Conservation (phyloP, 2,888 invertebrate species). For the Vesta saturnalis region DNA sequence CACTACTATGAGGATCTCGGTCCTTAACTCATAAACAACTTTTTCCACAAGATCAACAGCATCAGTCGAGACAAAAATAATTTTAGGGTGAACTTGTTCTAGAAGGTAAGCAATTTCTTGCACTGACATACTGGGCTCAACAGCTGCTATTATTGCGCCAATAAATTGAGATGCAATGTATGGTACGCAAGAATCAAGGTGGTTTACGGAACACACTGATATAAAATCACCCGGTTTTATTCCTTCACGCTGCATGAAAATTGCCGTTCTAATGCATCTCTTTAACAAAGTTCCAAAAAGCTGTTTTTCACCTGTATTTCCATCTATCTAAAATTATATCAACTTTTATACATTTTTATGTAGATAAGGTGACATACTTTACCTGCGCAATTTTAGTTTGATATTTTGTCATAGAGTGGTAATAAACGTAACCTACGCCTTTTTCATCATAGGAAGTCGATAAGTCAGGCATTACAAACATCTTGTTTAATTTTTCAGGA, state of each 20-base stretch:
- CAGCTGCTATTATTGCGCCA: background rate
- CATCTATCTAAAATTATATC: constrained; percentile 19
- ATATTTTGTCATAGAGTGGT: background rate
- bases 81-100: background rate
- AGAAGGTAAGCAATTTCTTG: background rate
- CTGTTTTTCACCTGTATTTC: constrained; percentile 45
- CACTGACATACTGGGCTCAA: background rate
- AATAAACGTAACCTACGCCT: background rate
- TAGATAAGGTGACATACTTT: too few species aligned
- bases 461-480: too few species aligned
- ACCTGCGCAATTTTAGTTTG: background rate
- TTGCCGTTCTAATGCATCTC: constrained; percentile 39
- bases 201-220: background rate
- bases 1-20: background rate
- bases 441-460: background rate
- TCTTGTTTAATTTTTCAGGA: too few species aligned
- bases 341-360: background rate
- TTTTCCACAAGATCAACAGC: background rate
- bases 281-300: constrained; percentile 54
- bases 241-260: constrained; percentile 49
- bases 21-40: background rate
- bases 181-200: background rate
- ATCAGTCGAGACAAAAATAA: background rate
- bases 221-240: constrained; percentile 60
- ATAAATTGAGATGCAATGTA: background rate